Conservation (phyloP, 2,888 invertebrate species). For the Orthonevra nobilis region DNA sequence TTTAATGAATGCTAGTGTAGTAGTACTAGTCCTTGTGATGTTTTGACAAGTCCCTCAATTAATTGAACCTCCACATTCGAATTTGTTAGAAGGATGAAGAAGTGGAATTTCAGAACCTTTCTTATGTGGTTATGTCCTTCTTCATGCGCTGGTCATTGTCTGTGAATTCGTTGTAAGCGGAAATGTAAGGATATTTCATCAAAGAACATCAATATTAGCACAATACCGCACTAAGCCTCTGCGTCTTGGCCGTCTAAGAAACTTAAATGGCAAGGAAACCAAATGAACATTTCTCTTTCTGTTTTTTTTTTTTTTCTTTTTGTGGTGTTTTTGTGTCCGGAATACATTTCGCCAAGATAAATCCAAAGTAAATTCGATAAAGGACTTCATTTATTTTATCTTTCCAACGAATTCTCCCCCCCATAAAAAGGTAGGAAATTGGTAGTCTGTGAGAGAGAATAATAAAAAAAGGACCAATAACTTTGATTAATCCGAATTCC, state of each 20-base stretch:
- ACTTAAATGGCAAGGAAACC: slow-evolving; percentile 16
- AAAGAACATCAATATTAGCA: slow-evolving; percentile 52
- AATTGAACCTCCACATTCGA: too few relatives aligned
- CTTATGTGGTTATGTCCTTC: background rate
- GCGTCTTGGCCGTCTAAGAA: background rate
- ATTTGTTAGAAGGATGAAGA: slow-evolving; percentile 20
- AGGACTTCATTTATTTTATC: slow-evolving; percentile 51
- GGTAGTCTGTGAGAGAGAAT: too few relatives aligned
- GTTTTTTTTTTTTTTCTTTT: background rate
- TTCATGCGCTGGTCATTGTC: slow-evolving; percentile 11
- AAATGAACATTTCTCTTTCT: slow-evolving; percentile 46
- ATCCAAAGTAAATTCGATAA: slow-evolving; percentile 43
- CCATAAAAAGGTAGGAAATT: background rate
- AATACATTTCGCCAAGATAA: slow-evolving; percentile 32
- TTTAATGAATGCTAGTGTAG: slow-evolving; percentile 18
- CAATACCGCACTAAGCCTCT: slow-evolving; percentile 4
- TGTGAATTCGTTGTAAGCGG: slow-evolving; percentile 32
- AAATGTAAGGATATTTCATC: slow-evolving; percentile 41
- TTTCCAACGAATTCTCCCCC: slow-evolving; percentile 6
- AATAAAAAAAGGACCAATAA: slow-evolving; percentile 40
- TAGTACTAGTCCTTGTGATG: background rate
- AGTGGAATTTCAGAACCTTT: background rate
- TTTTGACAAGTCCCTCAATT: slow-evolving; percentile 21
- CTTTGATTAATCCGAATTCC: slow-evolving; percentile 60
- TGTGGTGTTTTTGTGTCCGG: background rate